Conservation (phyloP, 2,888 invertebrate genomes). For the Aproaerema taeniolella region DNA sequence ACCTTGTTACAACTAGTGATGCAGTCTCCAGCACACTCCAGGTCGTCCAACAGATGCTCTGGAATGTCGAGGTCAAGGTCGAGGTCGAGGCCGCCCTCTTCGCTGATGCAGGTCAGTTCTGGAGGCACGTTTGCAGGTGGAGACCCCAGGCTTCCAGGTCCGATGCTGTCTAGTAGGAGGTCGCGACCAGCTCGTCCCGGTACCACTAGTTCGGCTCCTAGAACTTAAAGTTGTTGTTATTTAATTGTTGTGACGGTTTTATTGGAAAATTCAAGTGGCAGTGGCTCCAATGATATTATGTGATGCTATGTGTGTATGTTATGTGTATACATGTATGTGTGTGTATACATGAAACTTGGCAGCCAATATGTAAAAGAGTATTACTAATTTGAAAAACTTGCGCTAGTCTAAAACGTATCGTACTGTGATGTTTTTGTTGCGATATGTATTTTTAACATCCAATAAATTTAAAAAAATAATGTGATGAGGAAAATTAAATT, state of each 20-base stretch:
- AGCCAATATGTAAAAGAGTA: too few species aligned
- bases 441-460: too few species aligned
- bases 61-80: slow-evolving; percentile 81
- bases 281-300: too few species aligned
- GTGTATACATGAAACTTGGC: too few species aligned
- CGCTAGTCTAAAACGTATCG: too few species aligned
- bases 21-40: slow-evolving; percentile 89
- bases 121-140: slow-evolving; percentile 76
- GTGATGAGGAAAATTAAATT: too few species aligned
- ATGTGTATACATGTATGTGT: too few species aligned
- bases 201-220: slow-evolving; percentile 69
- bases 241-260: neutral
- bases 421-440: too few species aligned
- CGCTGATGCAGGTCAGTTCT: slow-evolving; percentile 90
- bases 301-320: too few species aligned
- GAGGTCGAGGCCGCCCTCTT: slow-evolving; percentile 90
- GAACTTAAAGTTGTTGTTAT: slow-evolving; percentile 53
- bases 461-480: too few species aligned
- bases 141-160: slow-evolving; percentile 63
- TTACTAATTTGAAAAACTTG: too few species aligned
- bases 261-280: too few species aligned
- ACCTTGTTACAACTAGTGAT: slow-evolving; percentile 91
- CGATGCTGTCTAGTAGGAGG: slow-evolving; percentile 57
- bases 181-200: slow-evolving; percentile 63
- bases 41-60: slow-evolving; percentile 86